Conservation (phyloP, 2,888 invertebrate genomes). For the Epinotia demarniana region DNA sequence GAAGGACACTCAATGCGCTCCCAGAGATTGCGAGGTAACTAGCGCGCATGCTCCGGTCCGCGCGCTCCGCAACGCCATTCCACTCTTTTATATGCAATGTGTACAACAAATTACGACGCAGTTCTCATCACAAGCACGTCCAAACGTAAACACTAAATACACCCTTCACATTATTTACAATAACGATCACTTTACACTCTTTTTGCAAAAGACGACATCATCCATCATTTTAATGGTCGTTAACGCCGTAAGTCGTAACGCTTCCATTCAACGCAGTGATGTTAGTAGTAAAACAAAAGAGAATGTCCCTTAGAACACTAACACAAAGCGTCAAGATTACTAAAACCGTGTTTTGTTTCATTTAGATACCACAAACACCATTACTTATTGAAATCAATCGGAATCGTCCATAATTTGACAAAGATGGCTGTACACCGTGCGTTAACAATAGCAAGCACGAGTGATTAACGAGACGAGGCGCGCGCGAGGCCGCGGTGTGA, state of each 20-base stretch:
- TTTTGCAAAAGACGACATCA: slow-evolving; percentile 80
- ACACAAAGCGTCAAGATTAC: slow-evolving; percentile 68
- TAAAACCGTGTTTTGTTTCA: slow-evolving; percentile 69
- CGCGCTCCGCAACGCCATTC: slow-evolving; percentile 84
- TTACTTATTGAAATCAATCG: slow-evolving; percentile 75
- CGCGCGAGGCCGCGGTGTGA: slow-evolving; percentile 84
- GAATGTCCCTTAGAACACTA: slow-evolving; percentile 74
- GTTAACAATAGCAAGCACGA: slow-evolving; percentile 83
- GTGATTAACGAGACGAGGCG: slow-evolving; percentile 84
- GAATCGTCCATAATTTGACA: slow-evolving; percentile 81
- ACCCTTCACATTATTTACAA: slow-evolving; percentile 78
- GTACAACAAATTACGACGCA: slow-evolving; percentile 82
- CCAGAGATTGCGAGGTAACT: slow-evolving; percentile 79
- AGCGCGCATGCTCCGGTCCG: slow-evolving; percentile 84
- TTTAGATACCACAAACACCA: slow-evolving; percentile 70
- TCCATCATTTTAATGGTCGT: slow-evolving; percentile 83
- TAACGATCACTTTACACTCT: slow-evolving; percentile 77
- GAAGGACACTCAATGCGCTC: slow-evolving; percentile 84
- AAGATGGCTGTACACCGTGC: slow-evolving; percentile 83
- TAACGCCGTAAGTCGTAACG: slow-evolving; percentile 77
- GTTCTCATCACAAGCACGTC: slow-evolving; percentile 75
- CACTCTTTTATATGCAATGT: slow-evolving; percentile 83
- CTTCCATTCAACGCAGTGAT: slow-evolving; percentile 80
- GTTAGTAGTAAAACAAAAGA: slow-evolving; percentile 79
- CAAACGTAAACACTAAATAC: slow-evolving; percentile 74